Conservation (phyloP, 2,113 vertebrate species). For the Dasyornis broadbenti region DNA sequence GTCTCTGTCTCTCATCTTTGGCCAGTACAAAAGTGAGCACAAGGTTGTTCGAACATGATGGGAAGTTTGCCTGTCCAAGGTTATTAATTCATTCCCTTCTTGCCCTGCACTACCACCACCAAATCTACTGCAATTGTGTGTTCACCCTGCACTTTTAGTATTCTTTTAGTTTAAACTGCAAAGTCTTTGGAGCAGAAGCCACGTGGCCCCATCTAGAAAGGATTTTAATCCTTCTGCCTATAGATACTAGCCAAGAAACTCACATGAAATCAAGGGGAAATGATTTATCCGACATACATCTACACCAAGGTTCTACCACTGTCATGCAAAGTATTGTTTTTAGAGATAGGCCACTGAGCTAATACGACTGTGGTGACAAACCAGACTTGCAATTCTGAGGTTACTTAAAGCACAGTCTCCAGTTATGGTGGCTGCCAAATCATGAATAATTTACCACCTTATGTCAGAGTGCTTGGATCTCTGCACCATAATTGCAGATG, state of each 20-base stretch:
- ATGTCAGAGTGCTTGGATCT: slow-evolving; percentile 31
- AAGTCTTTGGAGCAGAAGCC: neutral
- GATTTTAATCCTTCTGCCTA: neutral
- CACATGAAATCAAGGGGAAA: neutral
- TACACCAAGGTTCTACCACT: neutral
- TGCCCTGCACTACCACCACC: neutral
- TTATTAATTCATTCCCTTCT: neutral
- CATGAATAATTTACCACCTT: slow-evolving; percentile 57
- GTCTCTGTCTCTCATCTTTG: neutral
- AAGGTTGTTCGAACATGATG: neutral
- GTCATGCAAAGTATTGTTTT: neutral
- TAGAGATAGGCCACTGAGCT: neutral
- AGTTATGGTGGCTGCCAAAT: slow-evolving; percentile 3
- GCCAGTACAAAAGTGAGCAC: neutral
- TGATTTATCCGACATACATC: neutral
- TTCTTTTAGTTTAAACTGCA: neutral
- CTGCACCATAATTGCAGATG: slow-evolving; percentile 51
- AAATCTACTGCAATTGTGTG: neutral
- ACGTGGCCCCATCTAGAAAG: neutral
- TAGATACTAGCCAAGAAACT: neutral
- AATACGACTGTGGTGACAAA: neutral
- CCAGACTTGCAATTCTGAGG: neutral
- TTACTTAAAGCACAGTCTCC: neutral
- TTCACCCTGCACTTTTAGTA: neutral
- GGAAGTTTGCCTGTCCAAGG: neutral